These are phyloP conservation scores for Chiroxiphia lanceolata DNA, from an alignment of 2,797 vertebrate genomes.

Conservation along the genomic window DNA sequence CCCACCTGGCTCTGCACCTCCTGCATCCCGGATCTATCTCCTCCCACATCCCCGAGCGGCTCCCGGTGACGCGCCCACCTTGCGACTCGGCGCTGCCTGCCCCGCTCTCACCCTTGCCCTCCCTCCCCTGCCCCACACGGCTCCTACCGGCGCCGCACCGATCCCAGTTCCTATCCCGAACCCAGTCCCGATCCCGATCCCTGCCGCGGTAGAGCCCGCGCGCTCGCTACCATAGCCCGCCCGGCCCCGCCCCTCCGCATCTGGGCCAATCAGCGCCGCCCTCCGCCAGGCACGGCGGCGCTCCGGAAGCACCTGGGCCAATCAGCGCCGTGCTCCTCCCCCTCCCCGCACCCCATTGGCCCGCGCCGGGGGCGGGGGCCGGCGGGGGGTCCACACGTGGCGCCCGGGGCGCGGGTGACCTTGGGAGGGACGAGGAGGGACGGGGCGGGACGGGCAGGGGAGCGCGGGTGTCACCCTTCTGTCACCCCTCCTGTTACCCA, in stretches of 20 bases:
- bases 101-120: neutral
- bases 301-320: accelerated
- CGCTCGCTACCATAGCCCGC: neutral
- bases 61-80: neutral
- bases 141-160: neutral
- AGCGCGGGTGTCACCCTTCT: neutral
- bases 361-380: neutral
- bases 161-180: neutral
- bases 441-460: neutral
- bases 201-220: neutral
- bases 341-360: neutral
- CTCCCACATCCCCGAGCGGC: neutral
- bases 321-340: neutral
- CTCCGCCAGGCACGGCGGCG: neutral
- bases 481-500: neutral
- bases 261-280: slow-evolving; percentile 8
- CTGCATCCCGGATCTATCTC: neutral
- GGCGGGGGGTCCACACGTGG: neutral
- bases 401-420: neutral
- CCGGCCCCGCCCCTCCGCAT: neutral
- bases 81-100: neutral
- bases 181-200: neutral
- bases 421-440: neutral
- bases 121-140: neutral
- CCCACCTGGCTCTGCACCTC: neutral